Conservation (phyloP, 1,140 invertebrate species). For the Neodiprion pinetum region DNA sequence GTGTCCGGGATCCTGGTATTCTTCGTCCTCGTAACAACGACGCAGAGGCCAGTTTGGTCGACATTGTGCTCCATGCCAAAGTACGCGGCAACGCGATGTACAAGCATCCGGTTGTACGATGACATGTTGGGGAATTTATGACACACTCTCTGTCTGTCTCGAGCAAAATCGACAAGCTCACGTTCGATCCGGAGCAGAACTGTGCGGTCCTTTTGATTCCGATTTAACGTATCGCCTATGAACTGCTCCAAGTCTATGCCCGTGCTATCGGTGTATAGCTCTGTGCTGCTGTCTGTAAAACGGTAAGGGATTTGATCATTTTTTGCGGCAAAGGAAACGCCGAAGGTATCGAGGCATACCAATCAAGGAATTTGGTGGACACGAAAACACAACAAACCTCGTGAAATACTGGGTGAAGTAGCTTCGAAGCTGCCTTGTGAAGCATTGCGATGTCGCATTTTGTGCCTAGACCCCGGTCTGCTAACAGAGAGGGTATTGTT, state of each 20-base stretch:
- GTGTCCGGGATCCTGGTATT: constrained; percentile 77
- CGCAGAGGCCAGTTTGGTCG: constrained; percentile 83
- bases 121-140: constrained; percentile 90
- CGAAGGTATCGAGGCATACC: background rate
- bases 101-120: constrained; percentile 94
- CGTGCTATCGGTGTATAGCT: constrained; percentile 79
- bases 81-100: constrained; percentile 90
- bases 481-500: constrained; percentile 59
- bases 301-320: constrained; percentile 4
- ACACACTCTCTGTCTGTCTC: constrained; percentile 80
- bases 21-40: constrained; percentile 83
- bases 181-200: constrained; percentile 87
- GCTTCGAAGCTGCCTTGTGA: constrained; percentile 70
- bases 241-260: constrained; percentile 86
- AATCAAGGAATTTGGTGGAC: background rate
- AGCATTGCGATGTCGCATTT: constrained; percentile 69
- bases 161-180: constrained; percentile 83
- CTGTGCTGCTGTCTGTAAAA: constrained; percentile 79
- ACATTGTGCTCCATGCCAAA: constrained; percentile 95
- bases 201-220: constrained; percentile 85
- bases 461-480: constrained; percentile 57
- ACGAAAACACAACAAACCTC: constrained; percentile 55
- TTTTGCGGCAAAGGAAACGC: background rate
- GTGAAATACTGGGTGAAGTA: constrained; percentile 68
- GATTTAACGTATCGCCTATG: constrained; percentile 89